Base-by-base conservation (phyloP, 2,888 invertebrate species). In the Chrysomela aeneicollis region DNA sequence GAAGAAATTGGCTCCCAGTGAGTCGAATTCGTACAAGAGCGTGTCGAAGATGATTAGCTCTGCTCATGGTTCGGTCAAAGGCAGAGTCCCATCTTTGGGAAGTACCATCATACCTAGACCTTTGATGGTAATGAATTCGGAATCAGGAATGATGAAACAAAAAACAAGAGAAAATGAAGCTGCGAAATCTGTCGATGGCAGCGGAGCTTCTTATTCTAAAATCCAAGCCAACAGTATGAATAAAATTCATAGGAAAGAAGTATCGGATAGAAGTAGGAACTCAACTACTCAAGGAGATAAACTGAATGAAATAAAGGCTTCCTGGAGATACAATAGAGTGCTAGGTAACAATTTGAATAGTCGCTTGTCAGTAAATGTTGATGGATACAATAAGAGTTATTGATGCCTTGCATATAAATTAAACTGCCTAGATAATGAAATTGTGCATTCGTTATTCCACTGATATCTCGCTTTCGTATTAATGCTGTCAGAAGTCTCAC, bases 201-300 rank as follows among this genome's bases (percentile, higher is more conserved):
- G 9, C 51, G 50, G 26, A 59, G 54, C 54, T 35, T 10, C 32
- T 3, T n/a, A 42, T 10, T 18, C 32, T 12, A 42, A 42, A 10
- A 42, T 15, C 8, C 5, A 35, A 10, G 32, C 32, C 10, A 8
- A 26, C 37, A 18, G 1, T 55, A 37, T 47, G 19, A 22, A 55
- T 55, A 8, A 17, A 19, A 21, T 21, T 15, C 21, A 9, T 21
- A 19, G 42, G 10, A 53, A 26, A 18, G 5, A 10, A 32, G 0
- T 6, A n/a, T n/a, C n/a, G n/a, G n/a, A n/a, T n/a, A n/a, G n/a
- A n/a, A 10, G 17, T 51, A 60, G 37, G 18, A 64, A 22, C 1
- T n/a, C 19, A 21, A 8, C n/a, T 4, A 72, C 70, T 3, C 74
- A 74, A 53, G 74, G 74, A 10, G 74, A 74, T 58, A 71, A 70